Conservation (phyloP, 2,113 vertebrate genomes). For the Cyanistes caeruleus region DNA sequence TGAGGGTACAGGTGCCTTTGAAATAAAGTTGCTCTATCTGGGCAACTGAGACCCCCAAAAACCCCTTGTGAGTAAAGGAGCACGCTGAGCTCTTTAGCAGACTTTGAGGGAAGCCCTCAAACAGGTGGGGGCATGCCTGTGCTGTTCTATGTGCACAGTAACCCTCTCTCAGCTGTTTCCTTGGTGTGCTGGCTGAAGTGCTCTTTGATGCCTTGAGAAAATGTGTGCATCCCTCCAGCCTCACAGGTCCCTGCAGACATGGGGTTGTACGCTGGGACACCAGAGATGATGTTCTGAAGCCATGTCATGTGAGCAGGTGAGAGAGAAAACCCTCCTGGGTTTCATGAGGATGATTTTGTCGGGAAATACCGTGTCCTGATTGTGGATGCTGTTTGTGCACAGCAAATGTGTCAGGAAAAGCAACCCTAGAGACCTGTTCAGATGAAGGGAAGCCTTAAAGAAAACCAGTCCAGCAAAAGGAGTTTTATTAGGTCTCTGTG, state of each 20-base stretch:
- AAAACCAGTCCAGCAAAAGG: not conserved
- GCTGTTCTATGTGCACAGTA: not conserved
- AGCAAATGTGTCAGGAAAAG: not conserved
- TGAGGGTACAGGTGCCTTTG: not conserved
- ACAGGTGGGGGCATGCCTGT: not conserved
- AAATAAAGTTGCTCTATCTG: not conserved
- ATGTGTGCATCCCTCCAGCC: not conserved
- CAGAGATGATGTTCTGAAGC: not conserved
- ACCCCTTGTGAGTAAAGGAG: not conserved
- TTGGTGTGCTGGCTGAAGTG: not conserved
- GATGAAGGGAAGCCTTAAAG: not conserved
- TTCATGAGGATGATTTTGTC: not conserved
- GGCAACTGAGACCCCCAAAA: not conserved
- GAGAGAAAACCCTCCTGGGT: not conserved
- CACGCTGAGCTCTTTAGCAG: not conserved
- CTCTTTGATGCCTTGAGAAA: not conserved
- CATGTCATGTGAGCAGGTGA: fast-evolving
- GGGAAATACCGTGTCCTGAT: not conserved
- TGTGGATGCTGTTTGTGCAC: not conserved
- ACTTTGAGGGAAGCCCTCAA: not conserved
- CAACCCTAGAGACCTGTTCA: not conserved
- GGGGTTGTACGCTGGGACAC: not conserved
- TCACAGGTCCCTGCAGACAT: not conserved
- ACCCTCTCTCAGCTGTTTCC: not conserved
- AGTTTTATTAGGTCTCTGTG: not conserved